A percentile compares a stretch with the other conserved stretches of the same genome.
Evolutionary conservation across 2,888 invertebrate genomes (phyloP).

Genomic region (Drosophila setosimentum): DNA sequence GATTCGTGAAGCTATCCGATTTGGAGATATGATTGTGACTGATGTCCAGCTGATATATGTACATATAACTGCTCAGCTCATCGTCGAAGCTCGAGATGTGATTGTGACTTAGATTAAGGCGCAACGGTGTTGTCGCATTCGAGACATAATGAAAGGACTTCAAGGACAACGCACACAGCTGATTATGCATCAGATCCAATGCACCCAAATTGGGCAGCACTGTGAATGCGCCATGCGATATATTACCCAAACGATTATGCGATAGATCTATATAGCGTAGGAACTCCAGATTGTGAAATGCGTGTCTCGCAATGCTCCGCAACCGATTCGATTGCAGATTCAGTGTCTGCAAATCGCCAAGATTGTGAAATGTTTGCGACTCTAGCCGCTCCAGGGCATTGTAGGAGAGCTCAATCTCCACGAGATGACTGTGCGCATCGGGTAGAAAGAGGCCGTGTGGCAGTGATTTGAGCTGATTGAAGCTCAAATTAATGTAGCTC

Average conservation of each 20-base stretch:
- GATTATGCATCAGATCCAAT: constrained; percentile 93
- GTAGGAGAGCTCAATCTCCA: constrained; percentile 92
- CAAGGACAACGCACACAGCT: constrained; percentile 89
- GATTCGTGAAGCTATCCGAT: constrained; percentile 89
- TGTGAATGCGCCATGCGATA: constrained; percentile 90
- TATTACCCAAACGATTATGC: constrained; percentile 91
- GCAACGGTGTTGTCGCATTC: constrained; percentile 88
- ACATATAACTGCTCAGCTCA: constrained; percentile 85
- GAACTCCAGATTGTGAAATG: constrained; percentile 91
- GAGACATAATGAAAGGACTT: constrained; percentile 90
- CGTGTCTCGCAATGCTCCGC: constrained; percentile 88
- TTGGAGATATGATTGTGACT: constrained; percentile 89
- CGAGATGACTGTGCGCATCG: constrained; percentile 89
- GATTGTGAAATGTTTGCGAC: constrained; percentile 89
- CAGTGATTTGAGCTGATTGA: constrained; percentile 91
- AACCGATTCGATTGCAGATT: constrained; percentile 93
- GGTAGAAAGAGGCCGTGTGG: constrained; percentile 89
- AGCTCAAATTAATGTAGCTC: constrained; percentile 94
- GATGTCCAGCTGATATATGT: constrained; percentile 90
- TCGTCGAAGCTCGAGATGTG: constrained; percentile 83
- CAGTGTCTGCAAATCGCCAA: constrained; percentile 91
- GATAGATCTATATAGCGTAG: constrained; percentile 93
- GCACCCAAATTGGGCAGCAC: constrained; percentile 91
- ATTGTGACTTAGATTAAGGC: constrained; percentile 92
- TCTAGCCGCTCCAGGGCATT: constrained; percentile 91